Evolutionary conservation across 1,140 invertebrate genomes (phyloP).

Genomic region (Euwallacea fornicatus): DNA sequence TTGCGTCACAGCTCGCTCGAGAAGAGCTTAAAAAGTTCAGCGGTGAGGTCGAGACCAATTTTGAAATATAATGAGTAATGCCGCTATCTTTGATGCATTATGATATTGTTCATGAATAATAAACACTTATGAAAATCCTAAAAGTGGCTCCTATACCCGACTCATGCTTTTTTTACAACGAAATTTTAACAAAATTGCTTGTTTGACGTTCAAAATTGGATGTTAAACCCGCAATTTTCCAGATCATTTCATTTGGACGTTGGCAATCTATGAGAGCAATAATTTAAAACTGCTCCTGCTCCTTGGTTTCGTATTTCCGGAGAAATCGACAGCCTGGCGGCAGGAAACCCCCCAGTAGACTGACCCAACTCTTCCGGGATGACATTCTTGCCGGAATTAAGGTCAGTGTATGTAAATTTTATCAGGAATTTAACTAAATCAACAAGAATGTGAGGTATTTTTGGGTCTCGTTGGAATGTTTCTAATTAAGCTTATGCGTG

Average conservation of each 20-base stretch:
- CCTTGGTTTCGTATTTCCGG: slow-evolving; percentile 6
- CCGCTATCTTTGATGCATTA: too few relatives aligned
- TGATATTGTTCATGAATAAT: too few relatives aligned
- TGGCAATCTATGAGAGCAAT: slow-evolving; percentile 16
- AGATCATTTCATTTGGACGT: slow-evolving; percentile 18
- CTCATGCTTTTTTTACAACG: too few relatives aligned
- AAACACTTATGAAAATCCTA: too few relatives aligned
- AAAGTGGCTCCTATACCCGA: too few relatives aligned
- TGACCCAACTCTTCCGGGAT: slow-evolving; percentile 1
- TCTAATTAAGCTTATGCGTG: too few relatives aligned
- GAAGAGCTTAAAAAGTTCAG: too few relatives aligned
- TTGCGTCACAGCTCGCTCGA: too few relatives aligned
- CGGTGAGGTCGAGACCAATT: too few relatives aligned
- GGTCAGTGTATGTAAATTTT: slow-evolving; percentile 17
- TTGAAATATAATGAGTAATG: too few relatives aligned
- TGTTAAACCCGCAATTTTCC: not conserved
- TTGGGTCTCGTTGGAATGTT: too few relatives aligned
- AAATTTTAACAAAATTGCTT: not conserved
- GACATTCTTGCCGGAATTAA: slow-evolving; percentile 19
- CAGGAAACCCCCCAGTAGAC: slow-evolving; percentile 4
- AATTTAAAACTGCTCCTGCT: slow-evolving; percentile 18
- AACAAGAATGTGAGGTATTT: too few relatives aligned
- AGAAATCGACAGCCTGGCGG: not conserved
- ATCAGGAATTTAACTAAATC: not conserved
- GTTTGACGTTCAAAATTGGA: not conserved